phyloP scores from a whole-genome alignment of 2,797 vertebrate species.

The Muscicapa striata region DNA sequence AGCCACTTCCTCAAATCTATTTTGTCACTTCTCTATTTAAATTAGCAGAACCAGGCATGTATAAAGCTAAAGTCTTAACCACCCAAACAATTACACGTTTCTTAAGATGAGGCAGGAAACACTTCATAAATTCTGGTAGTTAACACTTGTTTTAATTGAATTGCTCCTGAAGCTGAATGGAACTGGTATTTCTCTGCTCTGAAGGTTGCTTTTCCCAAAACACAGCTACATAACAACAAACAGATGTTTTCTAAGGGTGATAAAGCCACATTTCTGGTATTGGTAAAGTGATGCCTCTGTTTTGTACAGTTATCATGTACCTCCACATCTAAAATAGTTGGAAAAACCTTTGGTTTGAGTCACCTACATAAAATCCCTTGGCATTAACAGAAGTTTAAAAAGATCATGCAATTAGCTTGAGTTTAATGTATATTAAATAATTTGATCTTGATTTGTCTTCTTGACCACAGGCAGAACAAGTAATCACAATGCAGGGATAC shows the following conservation, averaged over 20 bases:
- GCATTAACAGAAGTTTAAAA: not conserved
- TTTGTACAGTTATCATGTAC: not conserved
- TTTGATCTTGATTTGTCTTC: not conserved
- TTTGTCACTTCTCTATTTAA: slow-evolving; percentile 17
- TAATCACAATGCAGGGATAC: not conserved
- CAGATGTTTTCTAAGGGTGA: slow-evolving; percentile 26
- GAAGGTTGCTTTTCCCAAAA: not conserved
- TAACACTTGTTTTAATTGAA: slow-evolving; percentile 59
- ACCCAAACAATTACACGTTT: slow-evolving; percentile 4
- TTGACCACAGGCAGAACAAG: not conserved
- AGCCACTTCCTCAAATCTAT: not conserved
- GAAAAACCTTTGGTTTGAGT: not conserved
- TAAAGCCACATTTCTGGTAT: not conserved
- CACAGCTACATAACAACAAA: not conserved
- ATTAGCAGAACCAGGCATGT: not conserved
- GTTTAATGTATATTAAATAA: not conserved
- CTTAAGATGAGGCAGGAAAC: slow-evolving; percentile 37
- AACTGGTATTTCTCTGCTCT: slow-evolving; percentile 3
- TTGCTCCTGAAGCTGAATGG: not conserved
- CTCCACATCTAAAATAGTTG: not conserved
- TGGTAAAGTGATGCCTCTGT: not conserved
- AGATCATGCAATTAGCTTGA: not conserved
- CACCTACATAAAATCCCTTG: not conserved
- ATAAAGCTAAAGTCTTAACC: slow-evolving; percentile 20
- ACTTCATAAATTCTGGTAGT: slow-evolving; percentile 55